phyloP scores from a whole-genome alignment of 1,140 invertebrate species.

The Trypoxylus dichotomus region DNA sequence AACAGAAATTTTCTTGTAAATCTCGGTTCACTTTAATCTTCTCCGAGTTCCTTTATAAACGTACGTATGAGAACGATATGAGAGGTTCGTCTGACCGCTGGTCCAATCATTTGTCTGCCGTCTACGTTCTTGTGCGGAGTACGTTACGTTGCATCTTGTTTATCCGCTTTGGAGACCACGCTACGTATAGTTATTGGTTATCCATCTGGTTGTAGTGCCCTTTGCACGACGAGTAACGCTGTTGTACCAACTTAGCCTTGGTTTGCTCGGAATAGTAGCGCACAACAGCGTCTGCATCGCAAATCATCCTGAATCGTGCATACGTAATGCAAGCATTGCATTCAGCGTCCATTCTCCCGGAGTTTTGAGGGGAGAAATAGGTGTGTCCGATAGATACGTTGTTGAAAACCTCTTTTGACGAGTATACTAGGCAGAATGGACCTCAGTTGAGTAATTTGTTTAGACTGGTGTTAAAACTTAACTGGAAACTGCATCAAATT shows the following conservation, averaged over 20 bases:
- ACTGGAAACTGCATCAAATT: too few species aligned
- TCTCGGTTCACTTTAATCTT: background rate
- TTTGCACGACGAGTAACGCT: background rate
- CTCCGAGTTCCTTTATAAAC: background rate
- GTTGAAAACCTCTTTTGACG: too few species aligned
- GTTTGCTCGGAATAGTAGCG: background rate
- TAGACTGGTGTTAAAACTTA: too few species aligned
- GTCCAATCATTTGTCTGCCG: background rate
- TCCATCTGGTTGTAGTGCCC: background rate
- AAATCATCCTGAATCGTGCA: background rate
- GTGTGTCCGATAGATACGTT: background rate
- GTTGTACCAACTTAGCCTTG: background rate
- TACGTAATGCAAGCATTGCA: background rate
- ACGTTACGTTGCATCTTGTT: too few species aligned
- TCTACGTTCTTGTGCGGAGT: too few species aligned
- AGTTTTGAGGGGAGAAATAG: background rate
- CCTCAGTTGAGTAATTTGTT: too few species aligned
- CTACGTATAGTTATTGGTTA: background rate
- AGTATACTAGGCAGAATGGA: too few species aligned
- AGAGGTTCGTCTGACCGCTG: background rate
- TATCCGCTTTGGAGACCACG: too few species aligned
- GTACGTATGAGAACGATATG: background rate
- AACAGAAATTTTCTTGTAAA: background rate
- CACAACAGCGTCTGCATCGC: too few species aligned
- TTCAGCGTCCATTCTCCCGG: background rate